These are phyloP conservation scores for Philotrypesis tridentata DNA, from an alignment of 1,140 invertebrate species.

Conservation along the genomic window DNA sequence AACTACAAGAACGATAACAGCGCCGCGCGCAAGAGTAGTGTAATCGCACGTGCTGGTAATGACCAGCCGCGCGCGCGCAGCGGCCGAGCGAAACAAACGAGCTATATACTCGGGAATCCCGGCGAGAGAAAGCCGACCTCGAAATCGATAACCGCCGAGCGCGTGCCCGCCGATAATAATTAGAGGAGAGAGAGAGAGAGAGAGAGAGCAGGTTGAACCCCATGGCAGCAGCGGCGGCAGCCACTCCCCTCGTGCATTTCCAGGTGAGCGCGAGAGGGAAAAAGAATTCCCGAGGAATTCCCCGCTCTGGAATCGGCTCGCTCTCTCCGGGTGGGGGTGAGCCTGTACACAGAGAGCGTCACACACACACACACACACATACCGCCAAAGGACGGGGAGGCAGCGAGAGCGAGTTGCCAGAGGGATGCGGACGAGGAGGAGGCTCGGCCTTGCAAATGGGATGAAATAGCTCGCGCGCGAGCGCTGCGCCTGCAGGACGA, in stretches of 20 bases:
- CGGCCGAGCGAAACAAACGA: neutral
- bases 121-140: neutral
- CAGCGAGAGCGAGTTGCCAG: neutral
- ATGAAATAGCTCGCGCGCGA: conserved; percentile 36
- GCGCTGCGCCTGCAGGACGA: neutral
- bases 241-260: neutral
- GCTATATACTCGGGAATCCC: neutral
- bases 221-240: neutral
- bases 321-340: too few relatives aligned
- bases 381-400: neutral
- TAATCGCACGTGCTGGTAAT: conserved; percentile 9
- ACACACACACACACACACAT: too few relatives aligned
- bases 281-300: conserved; percentile 20
- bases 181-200: too few relatives aligned
- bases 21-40: conserved; percentile 39
- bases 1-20: neutral
- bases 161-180: neutral
- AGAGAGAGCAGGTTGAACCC: neutral
- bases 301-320: neutral
- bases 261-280: neutral
- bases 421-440: neutral
- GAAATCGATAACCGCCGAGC: conserved; percentile 9
- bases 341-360: neutral
- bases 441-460: conserved; percentile 45
- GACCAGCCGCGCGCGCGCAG: neutral